A percentile compares a stretch with the other conserved stretches of the same genome.
Evolutionary conservation across 2,113 vertebrate genomes (phyloP).

Genomic region (Eptesicus fuscus): DNA sequence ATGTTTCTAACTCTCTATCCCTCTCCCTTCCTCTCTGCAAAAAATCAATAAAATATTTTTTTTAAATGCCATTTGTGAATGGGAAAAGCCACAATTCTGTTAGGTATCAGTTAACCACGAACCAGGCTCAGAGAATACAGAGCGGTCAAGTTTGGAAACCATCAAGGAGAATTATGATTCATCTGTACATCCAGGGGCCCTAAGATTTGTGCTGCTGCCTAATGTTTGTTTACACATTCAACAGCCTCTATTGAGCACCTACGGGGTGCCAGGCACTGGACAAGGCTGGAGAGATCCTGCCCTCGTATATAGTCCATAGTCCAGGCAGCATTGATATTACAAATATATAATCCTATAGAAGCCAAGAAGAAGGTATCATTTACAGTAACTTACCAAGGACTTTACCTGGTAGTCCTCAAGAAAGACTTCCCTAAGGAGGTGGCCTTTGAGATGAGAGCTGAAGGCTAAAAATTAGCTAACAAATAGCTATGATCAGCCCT

Average conservation of each 20-base stretch:
- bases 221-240: not conserved
- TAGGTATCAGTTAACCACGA: not conserved
- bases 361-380: not conserved
- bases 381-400: not conserved
- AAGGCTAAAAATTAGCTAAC: not conserved
- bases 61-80: not conserved
- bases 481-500: not conserved
- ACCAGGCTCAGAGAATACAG: not conserved
- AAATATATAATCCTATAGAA: not conserved
- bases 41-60: no score
- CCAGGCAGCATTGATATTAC: not conserved
- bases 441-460: not conserved
- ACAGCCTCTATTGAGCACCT: not conserved
- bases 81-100: not conserved
- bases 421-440: not conserved
- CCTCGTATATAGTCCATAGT: not conserved
- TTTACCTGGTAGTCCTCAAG: not conserved
- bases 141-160: not conserved
- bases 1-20: no score
- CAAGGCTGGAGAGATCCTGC: not conserved
- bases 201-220: not conserved
- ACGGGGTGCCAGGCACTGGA: not conserved
- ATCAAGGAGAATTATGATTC: not conserved
- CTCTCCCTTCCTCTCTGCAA: no score
- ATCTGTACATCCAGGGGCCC: not conserved